Conservation (phyloP, 2,797 vertebrate genomes). For the Hydrolagus colliei region DNA sequence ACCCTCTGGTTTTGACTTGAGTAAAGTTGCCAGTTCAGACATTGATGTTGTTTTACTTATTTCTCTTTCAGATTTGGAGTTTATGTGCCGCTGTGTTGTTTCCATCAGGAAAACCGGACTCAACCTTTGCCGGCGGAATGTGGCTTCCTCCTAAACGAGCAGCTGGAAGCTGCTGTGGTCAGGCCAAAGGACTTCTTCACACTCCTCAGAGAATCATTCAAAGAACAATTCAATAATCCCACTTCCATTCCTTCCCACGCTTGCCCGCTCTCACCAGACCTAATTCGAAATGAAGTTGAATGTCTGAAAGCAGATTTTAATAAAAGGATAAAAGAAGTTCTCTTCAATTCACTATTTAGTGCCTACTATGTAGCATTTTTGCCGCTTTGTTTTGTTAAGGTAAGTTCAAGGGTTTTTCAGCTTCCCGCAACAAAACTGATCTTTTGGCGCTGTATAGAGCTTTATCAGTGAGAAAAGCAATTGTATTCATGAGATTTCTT, state of each 20-base stretch:
- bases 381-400: slow-evolving; percentile 96
- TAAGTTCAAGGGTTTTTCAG: slow-evolving; percentile 43
- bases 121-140: slow-evolving; percentile 69
- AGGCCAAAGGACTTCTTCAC: slow-evolving; percentile 85
- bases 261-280: slow-evolving; percentile 87
- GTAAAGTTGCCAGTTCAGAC: no score
- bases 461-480: background rate
- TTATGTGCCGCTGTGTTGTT: slow-evolving; percentile 94
- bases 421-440: background rate
- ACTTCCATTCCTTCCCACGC: slow-evolving; percentile 81
- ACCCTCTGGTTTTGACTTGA: no score
- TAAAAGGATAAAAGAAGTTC: slow-evolving; percentile 94
- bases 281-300: slow-evolving; percentile 92
- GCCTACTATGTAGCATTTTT: slow-evolving; percentile 96
- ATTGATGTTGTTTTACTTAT: background rate
- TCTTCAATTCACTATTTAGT: slow-evolving; percentile 98
- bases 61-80: slow-evolving; percentile 75
- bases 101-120: slow-evolving; percentile 84
- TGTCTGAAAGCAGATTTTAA: slow-evolving; percentile 96
- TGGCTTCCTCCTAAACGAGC: slow-evolving; percentile 73
- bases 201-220: slow-evolving; percentile 80
- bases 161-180: slow-evolving; percentile 67
- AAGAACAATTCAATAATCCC: slow-evolving; percentile 83
- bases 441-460: background rate
- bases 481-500: background rate